These are phyloP conservation scores for Pangasius krempfi DNA, from an alignment of 2,797 vertebrate species.

Conservation along the genomic window DNA sequence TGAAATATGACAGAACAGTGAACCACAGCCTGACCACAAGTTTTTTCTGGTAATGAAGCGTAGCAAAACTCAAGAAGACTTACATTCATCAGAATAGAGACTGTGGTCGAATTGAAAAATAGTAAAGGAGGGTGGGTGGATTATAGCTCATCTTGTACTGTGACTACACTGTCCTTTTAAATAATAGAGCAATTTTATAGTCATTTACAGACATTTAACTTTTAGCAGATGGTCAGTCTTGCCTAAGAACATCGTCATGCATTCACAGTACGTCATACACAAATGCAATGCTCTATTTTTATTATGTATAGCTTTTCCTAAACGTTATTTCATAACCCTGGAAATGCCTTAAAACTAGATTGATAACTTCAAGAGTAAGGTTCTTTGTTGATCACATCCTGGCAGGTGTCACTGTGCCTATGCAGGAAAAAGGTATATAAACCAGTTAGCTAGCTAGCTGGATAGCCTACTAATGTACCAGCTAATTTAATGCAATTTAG, in stretches of 20 bases:
- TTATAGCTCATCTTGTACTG: not conserved
- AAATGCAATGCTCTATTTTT: not conserved
- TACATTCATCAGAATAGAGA: not conserved
- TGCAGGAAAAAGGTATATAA: not conserved
- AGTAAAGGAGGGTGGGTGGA: not conserved
- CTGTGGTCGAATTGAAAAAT: not conserved
- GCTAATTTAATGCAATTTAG: not conserved
- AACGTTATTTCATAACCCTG: not conserved
- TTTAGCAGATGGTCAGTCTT: not conserved
- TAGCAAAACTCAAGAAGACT: slow-evolving; percentile 49
- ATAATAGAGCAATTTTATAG: not conserved
- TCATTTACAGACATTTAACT: slow-evolving; percentile 3
- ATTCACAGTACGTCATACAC: not conserved
- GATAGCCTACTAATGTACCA: not conserved
- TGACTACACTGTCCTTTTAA: not conserved
- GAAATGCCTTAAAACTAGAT: not conserved
- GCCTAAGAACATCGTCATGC: not conserved
- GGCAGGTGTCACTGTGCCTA: not conserved
- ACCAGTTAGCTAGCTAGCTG: slow-evolving; percentile 48
- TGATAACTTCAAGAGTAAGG: not conserved
- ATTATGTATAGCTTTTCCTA: not conserved
- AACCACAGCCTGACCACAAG: slow-evolving; percentile 45
- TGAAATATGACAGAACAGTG: slow-evolving; percentile 37
- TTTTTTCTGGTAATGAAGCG: slow-evolving; percentile 25
- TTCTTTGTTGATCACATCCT: not conserved